Percentiles rank a stretch among this genome's conserved stretches.
These are phyloP conservation scores for Paramormyrops kingsleyae DNA, from an alignment of 2,113 vertebrate species.

Conservation along the genomic window DNA sequence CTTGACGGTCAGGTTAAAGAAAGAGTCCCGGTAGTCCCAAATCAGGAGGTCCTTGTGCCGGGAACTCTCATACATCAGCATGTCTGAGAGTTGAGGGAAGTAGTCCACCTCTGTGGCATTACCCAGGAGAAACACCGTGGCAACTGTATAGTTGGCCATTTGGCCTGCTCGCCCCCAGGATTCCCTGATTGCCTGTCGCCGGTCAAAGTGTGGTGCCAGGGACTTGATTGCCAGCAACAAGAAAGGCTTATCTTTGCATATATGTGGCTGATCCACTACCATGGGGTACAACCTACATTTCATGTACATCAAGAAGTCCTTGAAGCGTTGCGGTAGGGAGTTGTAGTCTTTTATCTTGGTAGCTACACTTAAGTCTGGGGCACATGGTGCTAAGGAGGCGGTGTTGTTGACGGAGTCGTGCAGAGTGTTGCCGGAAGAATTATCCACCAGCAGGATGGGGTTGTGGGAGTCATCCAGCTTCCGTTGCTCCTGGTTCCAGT, in stretches of 20 bases:
- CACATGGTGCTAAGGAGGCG: conserved; percentile 54
- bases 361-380: conserved; percentile 59
- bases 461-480: conserved; percentile 71
- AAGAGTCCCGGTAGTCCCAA: conserved; percentile 88
- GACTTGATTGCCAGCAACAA: conserved; percentile 84
- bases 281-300: conserved; percentile 77
- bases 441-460: conserved; percentile 54
- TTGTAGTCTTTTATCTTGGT: conserved; percentile 66
- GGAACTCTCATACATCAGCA: conserved; percentile 75
- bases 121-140: conserved; percentile 79
- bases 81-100: conserved; percentile 70
- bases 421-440: conserved; percentile 40
- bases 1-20: conserved; percentile 90
- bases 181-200: conserved; percentile 85
- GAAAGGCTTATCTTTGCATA: conserved; percentile 75
- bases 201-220: conserved; percentile 79
- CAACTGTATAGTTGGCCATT: conserved; percentile 63
- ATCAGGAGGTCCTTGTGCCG: conserved; percentile 77
- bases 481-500: conserved; percentile 86
- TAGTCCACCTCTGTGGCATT: conserved; percentile 64
- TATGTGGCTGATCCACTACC: conserved; percentile 66
- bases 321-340: conserved; percentile 71
- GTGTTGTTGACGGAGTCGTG: conserved; percentile 59
- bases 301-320: conserved; percentile 83
- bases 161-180: conserved; percentile 79